phyloP scores from a whole-genome alignment of 2,113 vertebrate species.

The Callaeas wilsoni region DNA sequence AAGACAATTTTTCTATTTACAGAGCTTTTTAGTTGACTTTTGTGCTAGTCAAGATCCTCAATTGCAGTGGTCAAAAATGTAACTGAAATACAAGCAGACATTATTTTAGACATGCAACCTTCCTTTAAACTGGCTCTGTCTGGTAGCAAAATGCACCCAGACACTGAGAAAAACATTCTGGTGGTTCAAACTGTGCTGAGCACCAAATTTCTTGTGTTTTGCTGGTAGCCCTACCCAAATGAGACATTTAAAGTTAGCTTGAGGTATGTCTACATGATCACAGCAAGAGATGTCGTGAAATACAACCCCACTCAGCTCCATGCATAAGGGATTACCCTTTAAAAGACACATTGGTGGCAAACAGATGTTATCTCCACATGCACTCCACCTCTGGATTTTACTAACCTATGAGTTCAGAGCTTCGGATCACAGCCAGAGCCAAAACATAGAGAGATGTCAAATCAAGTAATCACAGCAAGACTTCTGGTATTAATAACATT shows the following conservation, averaged over 20 bases:
- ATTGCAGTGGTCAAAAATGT: background rate
- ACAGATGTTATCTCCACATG: slow-evolving; percentile 5
- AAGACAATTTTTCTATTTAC: background rate
- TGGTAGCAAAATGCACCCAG: background rate
- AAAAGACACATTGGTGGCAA: background rate
- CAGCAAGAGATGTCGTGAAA: background rate
- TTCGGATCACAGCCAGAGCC: background rate
- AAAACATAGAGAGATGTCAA: slow-evolving; percentile 3
- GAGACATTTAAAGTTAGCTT: background rate
- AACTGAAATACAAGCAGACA: background rate
- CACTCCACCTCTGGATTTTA: slow-evolving; percentile 18
- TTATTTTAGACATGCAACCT: background rate
- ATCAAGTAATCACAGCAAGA: slow-evolving; percentile 11
- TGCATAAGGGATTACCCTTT: background rate
- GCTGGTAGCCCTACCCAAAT: background rate
- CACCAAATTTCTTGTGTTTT: background rate
- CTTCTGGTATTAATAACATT: background rate
- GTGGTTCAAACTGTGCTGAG: background rate
- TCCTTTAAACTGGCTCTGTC: background rate
- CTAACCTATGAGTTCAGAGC: background rate
- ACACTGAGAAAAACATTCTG: background rate
- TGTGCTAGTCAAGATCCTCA: background rate
- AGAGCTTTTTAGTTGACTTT: background rate
- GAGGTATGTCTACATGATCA: background rate
- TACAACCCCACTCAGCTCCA: background rate